A percentile compares a stretch with the other conserved stretches of the same genome.
These are phyloP conservation scores for Liparis tanakae DNA, from an alignment of 2,797 vertebrate species.

Conservation along the genomic window DNA sequence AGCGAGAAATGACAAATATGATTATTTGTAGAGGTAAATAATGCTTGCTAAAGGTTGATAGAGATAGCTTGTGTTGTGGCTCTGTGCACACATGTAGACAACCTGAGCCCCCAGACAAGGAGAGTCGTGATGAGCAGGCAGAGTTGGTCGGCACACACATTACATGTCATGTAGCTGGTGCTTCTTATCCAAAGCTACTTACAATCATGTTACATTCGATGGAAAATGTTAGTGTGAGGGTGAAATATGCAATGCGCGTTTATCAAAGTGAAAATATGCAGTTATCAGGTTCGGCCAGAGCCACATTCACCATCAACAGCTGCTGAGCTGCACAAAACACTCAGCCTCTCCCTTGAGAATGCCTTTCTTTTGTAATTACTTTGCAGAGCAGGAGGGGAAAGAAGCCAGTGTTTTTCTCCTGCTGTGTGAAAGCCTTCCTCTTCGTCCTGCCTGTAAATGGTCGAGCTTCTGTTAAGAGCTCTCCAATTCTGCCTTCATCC, in stretches of 20 bases:
- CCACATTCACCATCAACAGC: conserved; percentile 52
- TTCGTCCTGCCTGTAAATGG: conserved; percentile 40
- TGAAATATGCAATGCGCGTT: conserved; percentile 22
- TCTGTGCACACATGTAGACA: conserved; percentile 43
- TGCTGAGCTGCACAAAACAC: conserved; percentile 59
- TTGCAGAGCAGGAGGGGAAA: conserved; percentile 23
- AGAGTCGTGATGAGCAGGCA: conserved; percentile 29
- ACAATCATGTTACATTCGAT: background rate
- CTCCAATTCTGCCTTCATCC: conserved; percentile 18
- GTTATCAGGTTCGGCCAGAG: conserved; percentile 68
- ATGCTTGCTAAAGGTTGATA: conserved; percentile 20
- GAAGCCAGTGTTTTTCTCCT: conserved; percentile 19
- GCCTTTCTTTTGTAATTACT: conserved; percentile 53
- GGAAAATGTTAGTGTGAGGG: conserved; percentile 29
- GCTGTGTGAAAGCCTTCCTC: conserved; percentile 30
- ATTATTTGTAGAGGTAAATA: background rate
- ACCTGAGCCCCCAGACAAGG: conserved; percentile 24
- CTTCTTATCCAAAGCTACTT: no score
- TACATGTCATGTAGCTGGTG: no score
- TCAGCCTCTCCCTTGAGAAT: conserved; percentile 45
- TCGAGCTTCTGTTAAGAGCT: conserved; percentile 27
- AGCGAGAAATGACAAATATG: conserved; percentile 11
- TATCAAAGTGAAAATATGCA: conserved; percentile 44
- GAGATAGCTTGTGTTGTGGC: background rate
- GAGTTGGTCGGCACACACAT: background rate